These are phyloP conservation scores for Leptatherina wallacei DNA, from an alignment of 2,797 vertebrate genomes.

Conservation along the genomic window DNA sequence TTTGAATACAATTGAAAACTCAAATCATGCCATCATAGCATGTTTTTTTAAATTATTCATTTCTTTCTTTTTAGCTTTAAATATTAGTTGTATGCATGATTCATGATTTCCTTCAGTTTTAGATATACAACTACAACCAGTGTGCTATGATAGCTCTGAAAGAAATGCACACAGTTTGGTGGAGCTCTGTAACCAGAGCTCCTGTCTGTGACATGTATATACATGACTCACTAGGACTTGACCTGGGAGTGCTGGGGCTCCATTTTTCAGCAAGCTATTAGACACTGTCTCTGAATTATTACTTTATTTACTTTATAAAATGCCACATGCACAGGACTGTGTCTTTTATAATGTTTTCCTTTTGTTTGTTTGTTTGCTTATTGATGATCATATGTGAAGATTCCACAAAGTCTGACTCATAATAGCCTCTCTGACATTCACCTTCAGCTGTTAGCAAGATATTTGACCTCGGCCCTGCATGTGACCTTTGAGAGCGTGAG, in stretches of 20 bases:
- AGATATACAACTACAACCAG: neutral
- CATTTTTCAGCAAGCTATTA: constrained; percentile 17
- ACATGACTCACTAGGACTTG: constrained; percentile 16
- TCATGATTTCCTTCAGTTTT: neutral
- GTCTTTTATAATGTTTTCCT: neutral
- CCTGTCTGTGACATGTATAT: constrained; percentile 12
- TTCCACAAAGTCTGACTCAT: constrained; percentile 18
- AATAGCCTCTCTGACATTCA: constrained; percentile 20
- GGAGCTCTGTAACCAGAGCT: constrained; percentile 15
- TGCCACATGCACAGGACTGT: neutral
- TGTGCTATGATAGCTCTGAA: neutral
- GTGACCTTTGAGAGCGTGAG: constrained; percentile 39
- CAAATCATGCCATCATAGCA: neutral
- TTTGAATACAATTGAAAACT: constrained; percentile 1
- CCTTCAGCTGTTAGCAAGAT: constrained; percentile 22
- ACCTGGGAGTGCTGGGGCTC: constrained; percentile 1
- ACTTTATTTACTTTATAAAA: neutral
- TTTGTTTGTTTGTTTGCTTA: constrained; percentile 8
- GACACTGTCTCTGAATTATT: neutral
- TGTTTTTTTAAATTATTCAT: neutral
- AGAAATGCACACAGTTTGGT: constrained; percentile 10
- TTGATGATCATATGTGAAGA: neutral
- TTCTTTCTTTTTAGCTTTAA: too few species aligned
- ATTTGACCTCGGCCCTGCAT: constrained; percentile 53
- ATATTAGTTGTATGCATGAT: neutral